Percentiles rank a stretch among this genome's conserved stretches.
Evolutionary conservation across 2,888 invertebrate genomes (phyloP).

Genomic region (Scotopteryx bipunctaria): DNA sequence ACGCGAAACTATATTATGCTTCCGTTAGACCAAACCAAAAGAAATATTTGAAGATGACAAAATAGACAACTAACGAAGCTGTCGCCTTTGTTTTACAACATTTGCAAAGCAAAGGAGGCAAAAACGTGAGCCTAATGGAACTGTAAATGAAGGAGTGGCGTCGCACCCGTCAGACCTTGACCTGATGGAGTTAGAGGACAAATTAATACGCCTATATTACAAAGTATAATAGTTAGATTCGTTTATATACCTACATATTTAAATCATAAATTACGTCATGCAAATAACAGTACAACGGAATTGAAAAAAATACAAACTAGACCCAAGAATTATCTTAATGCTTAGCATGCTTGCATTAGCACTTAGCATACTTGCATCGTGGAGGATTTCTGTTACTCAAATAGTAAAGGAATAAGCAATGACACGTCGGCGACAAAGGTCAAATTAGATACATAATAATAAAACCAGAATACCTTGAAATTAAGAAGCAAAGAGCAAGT

Average conservation of each 20-base stretch:
- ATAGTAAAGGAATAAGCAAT: conserved; percentile 11
- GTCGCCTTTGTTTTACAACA: conserved; percentile 8
- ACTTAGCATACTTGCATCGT: too few species aligned
- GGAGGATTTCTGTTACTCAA: background rate
- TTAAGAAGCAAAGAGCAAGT: conserved; percentile 13
- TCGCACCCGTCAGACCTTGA: conserved; percentile 66
- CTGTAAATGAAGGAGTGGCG: conserved; percentile 69
- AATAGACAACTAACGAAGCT: background rate
- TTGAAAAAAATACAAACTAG: too few species aligned
- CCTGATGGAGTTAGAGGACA: conserved; percentile 51
- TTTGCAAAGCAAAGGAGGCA: conserved; percentile 31
- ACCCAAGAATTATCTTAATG: too few species aligned
- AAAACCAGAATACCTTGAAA: conserved; percentile 34
- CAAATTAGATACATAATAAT: conserved; percentile 1
- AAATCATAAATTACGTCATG: conserved; percentile 2
- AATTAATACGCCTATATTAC: conserved; percentile 21
- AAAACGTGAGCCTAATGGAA: conserved; percentile 68
- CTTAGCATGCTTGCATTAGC: too few species aligned
- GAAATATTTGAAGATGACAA: background rate
- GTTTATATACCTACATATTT: background rate
- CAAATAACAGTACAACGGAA: too few species aligned
- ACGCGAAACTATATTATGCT: too few species aligned
- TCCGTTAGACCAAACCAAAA: too few species aligned
- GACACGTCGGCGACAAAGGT: conserved; percentile 20
- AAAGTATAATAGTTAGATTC: background rate